These are phyloP conservation scores for Ophiodon elongatus DNA, from an alignment of 2,113 vertebrate species.

Conservation along the genomic window DNA sequence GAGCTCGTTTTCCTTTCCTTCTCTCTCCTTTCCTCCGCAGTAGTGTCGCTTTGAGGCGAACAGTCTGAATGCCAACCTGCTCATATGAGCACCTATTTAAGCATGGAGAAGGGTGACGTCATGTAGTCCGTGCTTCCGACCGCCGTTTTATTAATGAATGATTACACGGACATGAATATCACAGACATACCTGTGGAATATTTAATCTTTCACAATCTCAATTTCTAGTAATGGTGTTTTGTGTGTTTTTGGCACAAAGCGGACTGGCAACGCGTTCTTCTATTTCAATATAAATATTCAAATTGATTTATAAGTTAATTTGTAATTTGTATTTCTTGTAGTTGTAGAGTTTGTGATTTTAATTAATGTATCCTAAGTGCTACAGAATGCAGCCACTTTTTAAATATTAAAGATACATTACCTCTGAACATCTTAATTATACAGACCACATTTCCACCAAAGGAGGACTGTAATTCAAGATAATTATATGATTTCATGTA, in stretches of 20 bases:
- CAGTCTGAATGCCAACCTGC: background rate
- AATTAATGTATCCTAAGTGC: background rate
- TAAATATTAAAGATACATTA: background rate
- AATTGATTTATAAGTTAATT: no score
- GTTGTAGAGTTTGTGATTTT: background rate
- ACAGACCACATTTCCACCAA: background rate
- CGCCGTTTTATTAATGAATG: background rate
- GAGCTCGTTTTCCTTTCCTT: background rate
- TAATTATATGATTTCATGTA: background rate
- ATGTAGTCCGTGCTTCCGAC: rapidly evolving
- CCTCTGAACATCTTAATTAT: background rate
- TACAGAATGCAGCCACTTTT: background rate
- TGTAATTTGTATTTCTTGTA: background rate
- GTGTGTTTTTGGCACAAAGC: background rate
- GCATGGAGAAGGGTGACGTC: background rate
- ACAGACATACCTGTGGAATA: background rate
- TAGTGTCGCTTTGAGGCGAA: background rate
- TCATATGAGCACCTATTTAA: background rate
- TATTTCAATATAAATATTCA: no score
- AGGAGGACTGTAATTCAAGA: background rate
- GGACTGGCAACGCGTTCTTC: background rate
- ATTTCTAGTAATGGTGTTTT: background rate
- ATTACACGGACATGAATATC: no score
- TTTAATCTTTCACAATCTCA: conserved; percentile 17
- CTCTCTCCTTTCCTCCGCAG: background rate